A percentile compares a stretch with the other conserved stretches of the same genome.
phyloP scores from a whole-genome alignment of 2,888 invertebrate species.

The Dolomedes plantarius region DNA sequence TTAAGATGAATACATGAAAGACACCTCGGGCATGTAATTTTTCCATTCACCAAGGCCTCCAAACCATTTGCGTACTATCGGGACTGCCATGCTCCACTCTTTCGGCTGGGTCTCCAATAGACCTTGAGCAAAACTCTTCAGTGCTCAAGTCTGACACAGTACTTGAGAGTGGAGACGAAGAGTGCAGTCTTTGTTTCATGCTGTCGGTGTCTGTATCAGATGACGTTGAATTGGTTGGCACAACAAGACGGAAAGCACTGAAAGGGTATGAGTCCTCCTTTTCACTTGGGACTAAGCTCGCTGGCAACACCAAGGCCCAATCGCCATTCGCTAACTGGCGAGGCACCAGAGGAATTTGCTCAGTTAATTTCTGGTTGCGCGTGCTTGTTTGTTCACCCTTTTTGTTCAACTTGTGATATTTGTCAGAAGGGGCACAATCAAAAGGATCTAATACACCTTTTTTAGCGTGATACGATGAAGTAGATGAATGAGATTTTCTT shows the following conservation, averaged over 20 bases:
- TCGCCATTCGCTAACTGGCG: slow-evolving; percentile 55
- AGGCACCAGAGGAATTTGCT: slow-evolving; percentile 38
- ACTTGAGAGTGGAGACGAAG: slow-evolving; percentile 43
- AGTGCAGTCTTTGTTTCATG: neutral
- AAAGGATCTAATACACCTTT: neutral
- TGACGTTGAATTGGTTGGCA: slow-evolving; percentile 9
- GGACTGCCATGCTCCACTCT: slow-evolving; percentile 4
- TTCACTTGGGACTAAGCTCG: slow-evolving; percentile 13
- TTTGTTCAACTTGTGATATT: neutral
- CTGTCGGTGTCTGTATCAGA: neutral
- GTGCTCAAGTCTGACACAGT: slow-evolving; percentile 43
- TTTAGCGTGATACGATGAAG: neutral
- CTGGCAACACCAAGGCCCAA: slow-evolving; percentile 65
- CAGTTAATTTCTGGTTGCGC: neutral
- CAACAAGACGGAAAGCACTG: slow-evolving; percentile 51
- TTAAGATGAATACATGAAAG: no score
- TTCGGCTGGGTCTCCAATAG: slow-evolving; percentile 5
- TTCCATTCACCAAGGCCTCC: slow-evolving; percentile 69
- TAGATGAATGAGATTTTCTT: neutral
- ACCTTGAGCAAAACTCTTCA: slow-evolving; percentile 35
- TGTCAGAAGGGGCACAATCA: neutral
- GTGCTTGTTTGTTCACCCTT: neutral
- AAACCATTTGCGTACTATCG: slow-evolving; percentile 19
- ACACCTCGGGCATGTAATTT: no score
- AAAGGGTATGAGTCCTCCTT: slow-evolving; percentile 22